phyloP scores from a whole-genome alignment of 2,888 invertebrate species.

The Cerastis rubricosa region DNA sequence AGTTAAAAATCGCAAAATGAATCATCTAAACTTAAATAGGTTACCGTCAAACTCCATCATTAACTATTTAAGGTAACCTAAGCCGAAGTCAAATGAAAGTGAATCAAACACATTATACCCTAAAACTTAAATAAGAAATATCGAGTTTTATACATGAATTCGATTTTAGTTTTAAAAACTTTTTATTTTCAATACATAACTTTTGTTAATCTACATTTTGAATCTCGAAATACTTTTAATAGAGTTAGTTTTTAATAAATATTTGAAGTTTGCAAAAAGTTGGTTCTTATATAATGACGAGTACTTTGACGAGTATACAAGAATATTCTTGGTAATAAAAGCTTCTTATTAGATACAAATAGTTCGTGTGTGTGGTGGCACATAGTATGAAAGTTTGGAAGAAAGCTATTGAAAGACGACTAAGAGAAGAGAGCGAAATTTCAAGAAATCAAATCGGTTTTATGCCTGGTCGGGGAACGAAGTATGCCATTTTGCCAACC shows the following conservation, averaged over 20 bases:
- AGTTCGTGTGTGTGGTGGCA: no score
- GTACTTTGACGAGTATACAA: no score
- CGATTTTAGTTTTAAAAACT: slow-evolving; percentile 29
- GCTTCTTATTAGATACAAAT: no score
- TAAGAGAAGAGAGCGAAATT: no score
- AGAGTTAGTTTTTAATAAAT: slow-evolving; percentile 41
- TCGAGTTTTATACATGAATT: slow-evolving; percentile 34
- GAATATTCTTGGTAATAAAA: no score
- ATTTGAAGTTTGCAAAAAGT: slow-evolving; percentile 4
- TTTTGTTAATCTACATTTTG: slow-evolving; percentile 35
- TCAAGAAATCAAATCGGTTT: no score
- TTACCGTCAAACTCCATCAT: background rate
- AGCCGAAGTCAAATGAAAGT: slow-evolving; percentile 23
- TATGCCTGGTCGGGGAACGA: no score
- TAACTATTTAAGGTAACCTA: background rate
- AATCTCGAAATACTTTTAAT: slow-evolving; percentile 33
- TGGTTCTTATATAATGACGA: background rate
- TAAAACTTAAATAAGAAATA: slow-evolving; percentile 42
- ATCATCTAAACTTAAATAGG: background rate
- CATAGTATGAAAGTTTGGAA: no score
- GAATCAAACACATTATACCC: background rate
- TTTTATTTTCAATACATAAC: slow-evolving; percentile 29
- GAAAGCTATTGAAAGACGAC: no score
- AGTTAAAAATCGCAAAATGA: background rate
- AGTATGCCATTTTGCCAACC: no score